These are phyloP conservation scores for Bubo scandiacus DNA, from an alignment of 2,113 vertebrate genomes.

Conservation along the genomic window DNA sequence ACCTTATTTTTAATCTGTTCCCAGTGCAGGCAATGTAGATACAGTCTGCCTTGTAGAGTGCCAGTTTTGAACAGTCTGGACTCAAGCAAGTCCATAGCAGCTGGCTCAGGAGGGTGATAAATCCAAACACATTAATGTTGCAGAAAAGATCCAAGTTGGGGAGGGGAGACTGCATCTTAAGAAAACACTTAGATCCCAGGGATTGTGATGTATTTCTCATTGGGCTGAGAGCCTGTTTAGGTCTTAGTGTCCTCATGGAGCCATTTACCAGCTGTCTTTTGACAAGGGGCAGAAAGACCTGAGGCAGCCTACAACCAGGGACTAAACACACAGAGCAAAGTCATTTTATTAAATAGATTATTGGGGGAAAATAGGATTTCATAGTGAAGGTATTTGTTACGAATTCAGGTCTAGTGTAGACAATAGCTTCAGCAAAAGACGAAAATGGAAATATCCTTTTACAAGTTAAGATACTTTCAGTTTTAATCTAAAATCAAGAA, in stretches of 20 bases:
- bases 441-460: not conserved
- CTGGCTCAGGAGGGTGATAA: not conserved
- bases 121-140: fast-evolving
- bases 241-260: not conserved
- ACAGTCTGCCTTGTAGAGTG: not conserved
- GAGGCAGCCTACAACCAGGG: not conserved
- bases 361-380: not conserved
- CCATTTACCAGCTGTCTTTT: not conserved
- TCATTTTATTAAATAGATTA: not conserved
- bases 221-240: not conserved
- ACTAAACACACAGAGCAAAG: not conserved
- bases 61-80: not conserved
- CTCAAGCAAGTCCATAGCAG: not conserved
- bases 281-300: not conserved
- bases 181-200: not conserved
- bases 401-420: not conserved
- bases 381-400: not conserved
- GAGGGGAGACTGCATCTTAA: not conserved
- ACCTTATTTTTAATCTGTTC: not conserved
- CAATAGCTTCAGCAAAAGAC: not conserved
- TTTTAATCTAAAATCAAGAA: not conserved
- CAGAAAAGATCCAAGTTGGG: not conserved
- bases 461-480: not conserved
- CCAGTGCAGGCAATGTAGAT: fast-evolving
- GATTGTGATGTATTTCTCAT: fast-evolving